A percentile compares a stretch with the other conserved stretches of the same genome.
Evolutionary conservation across 1,140 invertebrate species (phyloP).

Genomic region (Lasaia peninsularis): DNA sequence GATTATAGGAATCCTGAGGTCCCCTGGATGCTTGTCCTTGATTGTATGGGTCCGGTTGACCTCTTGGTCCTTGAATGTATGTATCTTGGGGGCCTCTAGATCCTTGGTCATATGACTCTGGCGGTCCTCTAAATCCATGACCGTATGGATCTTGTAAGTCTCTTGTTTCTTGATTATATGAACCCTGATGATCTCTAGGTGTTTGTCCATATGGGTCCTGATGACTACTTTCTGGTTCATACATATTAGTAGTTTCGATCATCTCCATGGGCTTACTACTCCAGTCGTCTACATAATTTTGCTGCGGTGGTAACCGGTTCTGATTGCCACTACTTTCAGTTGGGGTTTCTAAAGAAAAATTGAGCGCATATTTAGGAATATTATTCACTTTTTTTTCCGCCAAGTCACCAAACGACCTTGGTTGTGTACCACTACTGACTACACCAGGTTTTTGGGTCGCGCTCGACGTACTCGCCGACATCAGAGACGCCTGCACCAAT

Average conservation of each 20-base stretch:
- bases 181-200: background rate
- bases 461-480: conserved; percentile 28
- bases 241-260: background rate
- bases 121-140: background rate
- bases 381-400: conserved; percentile 25
- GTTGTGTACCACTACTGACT: conserved; percentile 40
- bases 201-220: background rate
- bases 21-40: conserved; percentile 17
- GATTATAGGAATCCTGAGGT: conserved; percentile 16
- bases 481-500: conserved; percentile 52
- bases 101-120: conserved; percentile 10
- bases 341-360: background rate
- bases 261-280: background rate
- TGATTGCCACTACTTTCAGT: background rate
- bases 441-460: conserved; percentile 26
- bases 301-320: background rate
- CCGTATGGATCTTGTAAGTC: conserved; percentile 7
- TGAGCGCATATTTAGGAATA: conserved; percentile 1
- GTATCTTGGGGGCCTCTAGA: background rate
- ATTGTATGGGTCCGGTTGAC: conserved; percentile 9
- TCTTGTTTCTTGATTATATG: conserved; percentile 17
- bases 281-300: background rate
- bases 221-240: background rate
- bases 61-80: conserved; percentile 19
- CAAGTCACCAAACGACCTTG: conserved; percentile 54